Base-by-base conservation (phyloP, 2,797 vertebrate genomes). In the Sebastes melanostomus region DNA sequence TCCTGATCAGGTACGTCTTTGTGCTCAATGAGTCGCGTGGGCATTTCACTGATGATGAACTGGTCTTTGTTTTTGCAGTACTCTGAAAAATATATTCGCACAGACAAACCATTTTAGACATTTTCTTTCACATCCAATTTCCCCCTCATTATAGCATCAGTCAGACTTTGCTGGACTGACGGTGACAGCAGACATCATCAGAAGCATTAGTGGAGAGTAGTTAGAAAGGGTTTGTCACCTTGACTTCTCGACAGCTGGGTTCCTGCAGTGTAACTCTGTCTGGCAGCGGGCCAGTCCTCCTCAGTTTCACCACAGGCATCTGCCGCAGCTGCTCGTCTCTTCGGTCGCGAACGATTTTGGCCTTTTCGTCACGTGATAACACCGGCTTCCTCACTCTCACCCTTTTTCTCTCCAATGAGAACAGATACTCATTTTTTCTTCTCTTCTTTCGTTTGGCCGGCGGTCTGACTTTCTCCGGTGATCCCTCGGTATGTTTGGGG, bases 1-100 rank as follows among this genome's bases (percentile, higher is more conserved):
- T 93, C 76, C 92, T 90, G 81, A 84, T 80, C 0, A 86, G 88
- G 80, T 93, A 92, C 0, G 1, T 22, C 46, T 84, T 92, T 46
- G 1, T 72, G 22, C 0, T 8, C 27, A 6, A 18, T 4, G 1
- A 20, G 2, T 8, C 22, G 1, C 0, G 2, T 0, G 8, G 10
- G 6, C 1, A 2, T 46, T 61, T 81, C 11, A 1, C 38, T 4
- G 79, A 38, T 16, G 72, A 42, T 7, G 30, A 76, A 5, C 9
- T 6, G n/a, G 6, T 22, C 20, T 63, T 56, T 66, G 29, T 8
- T 74, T 68, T 4, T 8, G 29, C 3, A 16, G 65, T 8, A 36
- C 22, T 27, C 91, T 92, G 69, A 59, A 85, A 88, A 73, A 85
- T 2, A 68, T 0, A 69, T 2, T 70, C 3, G 12, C 4, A 75